Conservation (phyloP, 2,113 vertebrate genomes). For the Oplegnathus fasciatus region DNA sequence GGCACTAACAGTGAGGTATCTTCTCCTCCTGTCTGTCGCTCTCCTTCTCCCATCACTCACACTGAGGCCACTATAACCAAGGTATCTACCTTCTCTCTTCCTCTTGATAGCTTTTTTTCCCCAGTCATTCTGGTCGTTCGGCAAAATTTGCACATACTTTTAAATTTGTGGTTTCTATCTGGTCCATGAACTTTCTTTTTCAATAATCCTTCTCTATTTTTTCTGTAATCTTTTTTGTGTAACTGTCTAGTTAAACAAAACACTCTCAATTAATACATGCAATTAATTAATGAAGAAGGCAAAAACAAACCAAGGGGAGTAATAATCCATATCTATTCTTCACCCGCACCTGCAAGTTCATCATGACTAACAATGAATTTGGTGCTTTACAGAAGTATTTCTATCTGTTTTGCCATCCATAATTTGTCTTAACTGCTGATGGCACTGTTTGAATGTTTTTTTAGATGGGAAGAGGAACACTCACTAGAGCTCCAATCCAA, state of each 20-base stretch:
- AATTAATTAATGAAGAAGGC: background rate
- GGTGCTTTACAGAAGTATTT: background rate
- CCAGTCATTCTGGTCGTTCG: background rate
- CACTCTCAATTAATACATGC: background rate
- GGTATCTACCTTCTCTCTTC: constrained; percentile 84
- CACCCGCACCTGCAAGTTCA: constrained; percentile 9
- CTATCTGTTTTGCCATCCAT: background rate
- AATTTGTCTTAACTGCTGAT: background rate
- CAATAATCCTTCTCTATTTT: background rate
- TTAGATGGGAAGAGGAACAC: constrained; percentile 85
- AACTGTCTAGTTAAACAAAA: background rate
- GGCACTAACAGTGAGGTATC: constrained; percentile 96
- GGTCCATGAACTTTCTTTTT: background rate
- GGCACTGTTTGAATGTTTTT: constrained; percentile 44
- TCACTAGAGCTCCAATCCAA: constrained; percentile 84
- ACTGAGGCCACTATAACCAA: constrained; percentile 91
- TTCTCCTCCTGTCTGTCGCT: constrained; percentile 94
- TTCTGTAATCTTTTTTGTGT: background rate
- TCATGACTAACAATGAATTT: constrained; percentile 8
- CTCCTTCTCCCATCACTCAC: constrained; percentile 95
- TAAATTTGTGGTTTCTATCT: background rate
- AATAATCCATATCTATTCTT: constrained; percentile 14
- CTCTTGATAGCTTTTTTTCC: background rate
- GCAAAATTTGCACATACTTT: background rate
- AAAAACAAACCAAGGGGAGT: background rate